Evolutionary conservation across 1,140 invertebrate genomes (phyloP), one percentile per base, ranked within the genome.

Genomic region (Helicoverpa armigera): DNA sequence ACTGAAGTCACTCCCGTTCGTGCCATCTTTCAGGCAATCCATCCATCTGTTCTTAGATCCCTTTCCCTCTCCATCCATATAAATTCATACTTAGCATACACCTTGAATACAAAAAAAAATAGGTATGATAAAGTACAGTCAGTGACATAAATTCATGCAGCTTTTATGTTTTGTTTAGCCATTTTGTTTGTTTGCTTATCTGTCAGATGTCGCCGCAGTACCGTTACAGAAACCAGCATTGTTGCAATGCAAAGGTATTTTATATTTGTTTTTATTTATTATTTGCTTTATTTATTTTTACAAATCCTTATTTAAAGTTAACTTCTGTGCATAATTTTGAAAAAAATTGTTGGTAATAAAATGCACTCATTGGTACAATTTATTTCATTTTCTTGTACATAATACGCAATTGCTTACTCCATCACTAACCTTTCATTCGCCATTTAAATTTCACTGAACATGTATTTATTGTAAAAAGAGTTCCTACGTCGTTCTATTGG

Each of bases 121-220:
- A n/a, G n/a, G n/a, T n/a, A 7, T 76, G 12, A 63, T 61, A 54
- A 67, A 67, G 56, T 48, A 56, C 75, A 78, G 63, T 78, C 35
- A 43, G 75, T 69, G 43, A 43, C 35, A 54, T 11, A 43, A 13
- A 23, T 48, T 58, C 16, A 53, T 79, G 16, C 29, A 67, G 23
- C 50, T 50, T 70, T 56, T 69, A 35, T 12, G 3, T 58, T 69
- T 69, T 70, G 29, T 7, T 58, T 86, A 67, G 69, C 67, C 80
- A 80, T 83, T 81, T 70, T 82, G 51, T 51, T 54, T 79, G 67
- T 65, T 80, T 81, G 78, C 80, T 83, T 82, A 83, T 87, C 80
- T 86, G 70, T 87, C 90, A 94, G 93, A 94, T 94, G 89, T 94
- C 92, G 89, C 90, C 90, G 89, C 86, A 89, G 79, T 93, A 92